A percentile compares a stretch with the other conserved stretches of the same genome.
phyloP scores from a whole-genome alignment of 2,888 invertebrate genomes.

The Scaptomyza cyrtandrae region DNA sequence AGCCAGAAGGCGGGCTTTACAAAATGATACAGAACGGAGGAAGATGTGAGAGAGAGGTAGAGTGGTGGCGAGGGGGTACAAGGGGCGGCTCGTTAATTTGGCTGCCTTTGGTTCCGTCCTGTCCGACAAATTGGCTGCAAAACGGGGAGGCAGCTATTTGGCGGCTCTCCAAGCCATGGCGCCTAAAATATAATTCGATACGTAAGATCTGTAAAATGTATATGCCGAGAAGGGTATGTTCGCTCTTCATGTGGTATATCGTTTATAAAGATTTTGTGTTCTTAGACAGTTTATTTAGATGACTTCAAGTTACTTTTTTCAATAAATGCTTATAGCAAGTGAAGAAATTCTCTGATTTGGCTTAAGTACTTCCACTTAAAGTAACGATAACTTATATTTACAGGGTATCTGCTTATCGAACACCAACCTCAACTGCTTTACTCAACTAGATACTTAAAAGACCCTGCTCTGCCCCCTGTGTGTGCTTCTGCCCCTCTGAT shows the following conservation, averaged over 20 bases:
- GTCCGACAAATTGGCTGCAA: background rate
- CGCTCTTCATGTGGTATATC: background rate
- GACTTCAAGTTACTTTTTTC: too few species aligned
- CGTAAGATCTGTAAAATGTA: slow-evolving; percentile 18
- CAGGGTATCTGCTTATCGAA: slow-evolving; percentile 15
- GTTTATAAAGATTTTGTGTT: too few species aligned
- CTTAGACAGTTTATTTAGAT: too few species aligned
- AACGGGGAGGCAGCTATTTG: slow-evolving; percentile 1
- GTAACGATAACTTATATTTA: background rate
- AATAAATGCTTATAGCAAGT: too few species aligned
- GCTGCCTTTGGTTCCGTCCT: slow-evolving; percentile 1
- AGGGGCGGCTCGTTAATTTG: slow-evolving; percentile 9
- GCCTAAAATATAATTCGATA: slow-evolving; percentile 38
- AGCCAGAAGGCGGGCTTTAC: slow-evolving; percentile 24
- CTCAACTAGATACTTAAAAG: slow-evolving; percentile 8
- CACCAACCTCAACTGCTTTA: too few species aligned
- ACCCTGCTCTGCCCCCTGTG: background rate
- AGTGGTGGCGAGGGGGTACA: background rate
- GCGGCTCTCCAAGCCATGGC: slow-evolving; percentile 14
- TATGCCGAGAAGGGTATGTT: background rate
- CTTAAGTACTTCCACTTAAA: background rate
- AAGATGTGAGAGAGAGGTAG: background rate
- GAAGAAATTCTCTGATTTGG: too few species aligned
- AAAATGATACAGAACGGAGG: background rate
- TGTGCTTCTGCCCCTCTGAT: background rate